phyloP scores from a whole-genome alignment of 2,113 vertebrate genomes.

The Rana temporaria region DNA sequence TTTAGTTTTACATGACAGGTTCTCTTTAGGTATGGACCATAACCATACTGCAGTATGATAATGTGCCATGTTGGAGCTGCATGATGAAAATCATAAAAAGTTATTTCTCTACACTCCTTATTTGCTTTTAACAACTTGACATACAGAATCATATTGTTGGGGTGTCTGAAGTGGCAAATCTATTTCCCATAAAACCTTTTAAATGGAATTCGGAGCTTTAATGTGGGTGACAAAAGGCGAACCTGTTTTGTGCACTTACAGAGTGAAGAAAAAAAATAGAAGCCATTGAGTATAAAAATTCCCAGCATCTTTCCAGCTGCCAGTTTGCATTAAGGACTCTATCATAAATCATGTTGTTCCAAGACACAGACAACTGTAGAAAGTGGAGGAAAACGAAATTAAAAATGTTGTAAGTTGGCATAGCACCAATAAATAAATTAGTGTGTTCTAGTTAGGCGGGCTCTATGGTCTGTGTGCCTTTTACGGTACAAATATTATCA shows the following conservation, averaged over 20 bases:
- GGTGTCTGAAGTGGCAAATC: conserved; percentile 33
- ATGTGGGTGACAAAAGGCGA: conserved; percentile 44
- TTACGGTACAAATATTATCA: not conserved
- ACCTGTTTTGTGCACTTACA: conserved; percentile 22
- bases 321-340: conserved; percentile 41
- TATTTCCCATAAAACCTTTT: conserved; percentile 44
- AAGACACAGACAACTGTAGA: conserved; percentile 42
- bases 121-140: conserved; percentile 42
- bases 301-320: conserved; percentile 8
- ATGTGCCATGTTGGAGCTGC: not conserved
- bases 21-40: not conserved
- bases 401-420: conserved; percentile 34
- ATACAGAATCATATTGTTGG: conserved; percentile 39
- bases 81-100: conserved; percentile 26
- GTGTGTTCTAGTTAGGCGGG: conserved; percentile 12
- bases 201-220: conserved; percentile 31
- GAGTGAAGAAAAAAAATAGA: conserved; percentile 6
- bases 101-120: conserved; percentile 34
- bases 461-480: conserved; percentile 17
- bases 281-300: conserved; percentile 3
- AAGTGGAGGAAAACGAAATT: conserved; percentile 42
- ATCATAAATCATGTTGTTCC: conserved; percentile 46
- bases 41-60: not conserved
- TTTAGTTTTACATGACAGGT: too few relatives aligned
- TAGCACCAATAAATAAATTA: conserved; percentile 43